Conservation (phyloP, 2,888 invertebrate genomes). For the Scaptomyza reducta region DNA sequence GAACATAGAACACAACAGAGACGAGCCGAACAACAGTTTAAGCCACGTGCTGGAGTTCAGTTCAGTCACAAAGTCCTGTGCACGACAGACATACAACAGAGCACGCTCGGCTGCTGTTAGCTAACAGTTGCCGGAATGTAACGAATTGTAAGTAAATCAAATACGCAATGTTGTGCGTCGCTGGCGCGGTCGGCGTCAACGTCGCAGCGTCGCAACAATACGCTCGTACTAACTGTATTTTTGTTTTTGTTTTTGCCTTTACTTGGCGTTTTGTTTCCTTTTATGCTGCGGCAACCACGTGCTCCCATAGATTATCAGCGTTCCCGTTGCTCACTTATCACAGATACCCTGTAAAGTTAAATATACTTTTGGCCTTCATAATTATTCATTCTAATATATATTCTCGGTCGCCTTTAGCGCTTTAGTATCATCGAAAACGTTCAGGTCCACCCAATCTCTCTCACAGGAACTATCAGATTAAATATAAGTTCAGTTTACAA, state of each 20-base stretch:
- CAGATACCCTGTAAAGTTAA: not conserved
- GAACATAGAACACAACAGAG: conserved; percentile 1
- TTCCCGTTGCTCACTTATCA: not conserved
- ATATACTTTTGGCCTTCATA: too few relatives aligned
- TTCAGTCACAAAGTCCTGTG: conserved; percentile 1
- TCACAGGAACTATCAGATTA: too few relatives aligned
- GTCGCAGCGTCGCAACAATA: not conserved
- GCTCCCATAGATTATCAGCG: conserved; percentile 4
- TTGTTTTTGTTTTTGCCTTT: conserved; percentile 17
- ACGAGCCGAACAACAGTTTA: conserved; percentile 5
- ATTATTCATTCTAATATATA: too few relatives aligned
- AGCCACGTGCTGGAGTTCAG: conserved; percentile 38
- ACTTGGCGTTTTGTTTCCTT: conserved; percentile 20
- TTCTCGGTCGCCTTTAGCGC: too few relatives aligned
- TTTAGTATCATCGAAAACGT: too few relatives aligned
- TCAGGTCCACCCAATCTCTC: too few relatives aligned
- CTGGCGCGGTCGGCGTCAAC: not conserved
- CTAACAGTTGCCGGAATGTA: conserved; percentile 47
- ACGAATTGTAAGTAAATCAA: conserved; percentile 54
- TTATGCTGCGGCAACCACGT: conserved; percentile 44
- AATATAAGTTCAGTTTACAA: too few relatives aligned
- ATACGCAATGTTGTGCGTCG: conserved; percentile 27
- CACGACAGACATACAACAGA: conserved; percentile 18
- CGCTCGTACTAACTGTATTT: too few relatives aligned
- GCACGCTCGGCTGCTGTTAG: conserved; percentile 33